A percentile compares a stretch with the other conserved stretches of the same genome.
phyloP scores from a whole-genome alignment of 2,113 vertebrate genomes.

The Colaptes auratus region DNA sequence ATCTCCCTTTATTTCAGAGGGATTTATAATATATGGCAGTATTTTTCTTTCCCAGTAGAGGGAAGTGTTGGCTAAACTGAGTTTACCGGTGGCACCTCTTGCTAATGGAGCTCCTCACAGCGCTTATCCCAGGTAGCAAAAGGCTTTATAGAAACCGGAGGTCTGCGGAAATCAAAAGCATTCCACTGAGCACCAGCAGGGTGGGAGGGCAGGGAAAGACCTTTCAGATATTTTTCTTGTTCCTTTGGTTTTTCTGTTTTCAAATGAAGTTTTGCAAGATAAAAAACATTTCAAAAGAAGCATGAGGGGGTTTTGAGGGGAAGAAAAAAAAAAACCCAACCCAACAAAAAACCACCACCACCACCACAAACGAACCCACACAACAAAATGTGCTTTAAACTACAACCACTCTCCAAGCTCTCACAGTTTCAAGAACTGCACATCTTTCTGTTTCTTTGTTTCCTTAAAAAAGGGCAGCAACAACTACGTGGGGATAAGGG shows the following conservation, averaged over 20 bases:
- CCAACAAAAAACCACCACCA: background rate
- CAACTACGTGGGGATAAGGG: background rate
- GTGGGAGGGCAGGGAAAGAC: background rate
- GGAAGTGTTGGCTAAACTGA: slow-evolving; percentile 60
- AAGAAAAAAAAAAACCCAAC: background rate
- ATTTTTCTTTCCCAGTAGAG: slow-evolving; percentile 38
- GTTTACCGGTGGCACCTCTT: background rate
- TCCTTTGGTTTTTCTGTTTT: background rate
- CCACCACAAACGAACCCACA: too few relatives aligned
- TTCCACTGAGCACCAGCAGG: background rate
- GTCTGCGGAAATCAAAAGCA: background rate
- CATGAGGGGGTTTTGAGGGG: too few relatives aligned
- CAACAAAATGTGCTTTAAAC: background rate
- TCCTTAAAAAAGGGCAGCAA: background rate
- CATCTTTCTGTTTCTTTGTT: background rate
- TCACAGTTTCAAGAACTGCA: background rate
- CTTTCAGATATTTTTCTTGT: background rate
- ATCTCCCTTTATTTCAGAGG: background rate
- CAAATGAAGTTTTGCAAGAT: background rate
- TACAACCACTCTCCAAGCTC: background rate
- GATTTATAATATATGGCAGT: background rate
- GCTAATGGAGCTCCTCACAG: background rate
- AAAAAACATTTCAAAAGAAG: background rate
- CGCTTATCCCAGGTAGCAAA: background rate
- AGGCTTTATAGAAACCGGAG: background rate